Percentiles rank a stretch among this genome's conserved stretches.
phyloP scores from a whole-genome alignment of 2,797 vertebrate species.

The Lepus townsendii region DNA sequence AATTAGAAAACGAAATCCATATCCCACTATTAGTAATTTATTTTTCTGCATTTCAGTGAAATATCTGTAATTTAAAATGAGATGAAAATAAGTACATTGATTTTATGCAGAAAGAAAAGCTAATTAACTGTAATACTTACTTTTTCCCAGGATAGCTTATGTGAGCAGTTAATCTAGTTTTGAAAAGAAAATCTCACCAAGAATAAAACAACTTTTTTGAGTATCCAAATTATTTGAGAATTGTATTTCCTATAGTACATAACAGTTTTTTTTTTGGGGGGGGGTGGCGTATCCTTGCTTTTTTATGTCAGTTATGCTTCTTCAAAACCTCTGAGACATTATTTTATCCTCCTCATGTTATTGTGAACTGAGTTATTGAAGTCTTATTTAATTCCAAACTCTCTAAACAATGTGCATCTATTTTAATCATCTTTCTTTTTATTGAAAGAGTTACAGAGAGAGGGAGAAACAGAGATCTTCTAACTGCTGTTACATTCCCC shows the following conservation, averaged over 20 bases:
- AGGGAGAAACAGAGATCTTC: too few relatives aligned
- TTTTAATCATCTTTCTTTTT: background rate
- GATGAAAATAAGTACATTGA: slow-evolving; percentile 65
- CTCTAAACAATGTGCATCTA: background rate
- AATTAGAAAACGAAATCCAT: slow-evolving; percentile 71
- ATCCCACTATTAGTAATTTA: slow-evolving; percentile 58
- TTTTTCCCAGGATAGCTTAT: slow-evolving; percentile 39
- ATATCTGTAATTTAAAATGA: slow-evolving; percentile 51
- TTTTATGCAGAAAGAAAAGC: slow-evolving; percentile 53
- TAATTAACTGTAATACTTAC: slow-evolving; percentile 48
- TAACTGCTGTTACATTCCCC: too few relatives aligned
- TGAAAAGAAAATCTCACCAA: slow-evolving; percentile 16
- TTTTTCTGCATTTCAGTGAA: slow-evolving; percentile 18
- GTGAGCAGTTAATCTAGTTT: background rate
- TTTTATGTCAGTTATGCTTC: background rate
- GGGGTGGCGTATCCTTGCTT: background rate
- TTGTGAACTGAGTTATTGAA: background rate
- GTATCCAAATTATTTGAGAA: background rate
- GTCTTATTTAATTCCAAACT: background rate
- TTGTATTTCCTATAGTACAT: background rate
- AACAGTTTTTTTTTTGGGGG: background rate
- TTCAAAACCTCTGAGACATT: slow-evolving; percentile 6
- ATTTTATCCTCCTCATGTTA: background rate
- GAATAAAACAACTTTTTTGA: slow-evolving; percentile 26
- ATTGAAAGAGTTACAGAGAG: too few relatives aligned